phyloP scores from a whole-genome alignment of 2,888 invertebrate species.

The Heterodera filipjevi region DNA sequence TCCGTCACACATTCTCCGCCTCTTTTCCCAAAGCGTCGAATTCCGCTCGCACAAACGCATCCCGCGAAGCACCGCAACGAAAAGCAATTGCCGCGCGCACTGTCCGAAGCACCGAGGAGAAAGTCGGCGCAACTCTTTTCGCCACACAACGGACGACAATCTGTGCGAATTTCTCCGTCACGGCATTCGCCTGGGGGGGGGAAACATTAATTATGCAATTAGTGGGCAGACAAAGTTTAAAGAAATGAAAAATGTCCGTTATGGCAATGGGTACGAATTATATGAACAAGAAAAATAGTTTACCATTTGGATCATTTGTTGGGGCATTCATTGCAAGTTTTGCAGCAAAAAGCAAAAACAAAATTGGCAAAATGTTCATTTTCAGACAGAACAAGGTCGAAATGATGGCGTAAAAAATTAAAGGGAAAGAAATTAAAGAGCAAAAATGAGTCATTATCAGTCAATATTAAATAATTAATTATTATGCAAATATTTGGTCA shows the following conservation, averaged over 20 bases:
- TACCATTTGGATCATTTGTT: not conserved
- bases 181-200: not conserved
- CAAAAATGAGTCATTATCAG: too few relatives aligned
- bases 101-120: not conserved
- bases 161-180: not conserved
- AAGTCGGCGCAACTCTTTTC: not conserved
- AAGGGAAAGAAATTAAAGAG: too few relatives aligned
- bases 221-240: not conserved
- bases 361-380: not conserved
- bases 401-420: too few relatives aligned
- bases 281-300: not conserved
- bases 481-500: too few relatives aligned
- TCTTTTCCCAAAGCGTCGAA: not conserved
- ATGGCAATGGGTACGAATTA: too few relatives aligned
- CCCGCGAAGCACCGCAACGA: conserved; percentile 6
- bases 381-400: not conserved
- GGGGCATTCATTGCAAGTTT: not conserved
- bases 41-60: not conserved
- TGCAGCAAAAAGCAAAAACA: not conserved
- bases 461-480: too few relatives aligned
- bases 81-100: not conserved
- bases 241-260: not conserved
- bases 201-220: not conserved
- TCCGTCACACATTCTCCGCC: not conserved
- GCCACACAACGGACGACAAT: conserved; percentile 4